Percentiles rank a stretch among this genome's conserved stretches.
Evolutionary conservation across 2,113 vertebrate genomes (phyloP).

Genomic region (Rhadina sibilatrix): DNA sequence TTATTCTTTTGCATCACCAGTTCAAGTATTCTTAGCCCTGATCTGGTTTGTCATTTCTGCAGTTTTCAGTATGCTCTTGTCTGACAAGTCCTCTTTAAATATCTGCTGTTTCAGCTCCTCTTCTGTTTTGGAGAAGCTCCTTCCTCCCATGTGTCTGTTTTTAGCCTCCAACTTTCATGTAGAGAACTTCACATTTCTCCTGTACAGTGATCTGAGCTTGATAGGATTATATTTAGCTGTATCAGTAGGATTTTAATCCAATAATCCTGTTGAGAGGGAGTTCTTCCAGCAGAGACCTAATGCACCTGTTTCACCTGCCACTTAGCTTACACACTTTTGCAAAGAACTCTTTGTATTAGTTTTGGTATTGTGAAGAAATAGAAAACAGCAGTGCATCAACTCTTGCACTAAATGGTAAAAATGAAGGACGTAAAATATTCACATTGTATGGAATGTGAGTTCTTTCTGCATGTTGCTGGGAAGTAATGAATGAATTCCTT

Average conservation of each 20-base stretch:
- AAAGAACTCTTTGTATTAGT: background rate
- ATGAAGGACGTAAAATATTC: background rate
- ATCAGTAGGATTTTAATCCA: constrained; percentile 54
- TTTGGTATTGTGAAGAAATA: background rate
- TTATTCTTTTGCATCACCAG: background rate
- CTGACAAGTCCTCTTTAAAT: constrained; percentile 32
- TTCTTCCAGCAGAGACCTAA: background rate
- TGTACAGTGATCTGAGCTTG: background rate
- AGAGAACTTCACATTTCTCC: constrained; percentile 12
- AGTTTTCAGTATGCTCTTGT: background rate
- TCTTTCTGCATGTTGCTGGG: background rate
- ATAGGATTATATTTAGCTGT: constrained; percentile 54
- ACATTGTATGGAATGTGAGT: background rate
- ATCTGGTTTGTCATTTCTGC: background rate
- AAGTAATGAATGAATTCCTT: background rate
- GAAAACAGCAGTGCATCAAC: background rate
- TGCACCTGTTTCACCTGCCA: background rate
- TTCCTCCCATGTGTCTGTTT: background rate
- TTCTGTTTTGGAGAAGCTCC: background rate
- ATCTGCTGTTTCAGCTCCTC: constrained; percentile 23
- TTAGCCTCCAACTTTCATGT: background rate
- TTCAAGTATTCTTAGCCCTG: constrained; percentile 8
- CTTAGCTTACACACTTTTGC: background rate
- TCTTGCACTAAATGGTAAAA: background rate
- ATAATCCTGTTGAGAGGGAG: constrained; percentile 23